Evolutionary conservation across 2,888 invertebrate species (phyloP).

Genomic region (Mesorhabditis spiculigera): DNA sequence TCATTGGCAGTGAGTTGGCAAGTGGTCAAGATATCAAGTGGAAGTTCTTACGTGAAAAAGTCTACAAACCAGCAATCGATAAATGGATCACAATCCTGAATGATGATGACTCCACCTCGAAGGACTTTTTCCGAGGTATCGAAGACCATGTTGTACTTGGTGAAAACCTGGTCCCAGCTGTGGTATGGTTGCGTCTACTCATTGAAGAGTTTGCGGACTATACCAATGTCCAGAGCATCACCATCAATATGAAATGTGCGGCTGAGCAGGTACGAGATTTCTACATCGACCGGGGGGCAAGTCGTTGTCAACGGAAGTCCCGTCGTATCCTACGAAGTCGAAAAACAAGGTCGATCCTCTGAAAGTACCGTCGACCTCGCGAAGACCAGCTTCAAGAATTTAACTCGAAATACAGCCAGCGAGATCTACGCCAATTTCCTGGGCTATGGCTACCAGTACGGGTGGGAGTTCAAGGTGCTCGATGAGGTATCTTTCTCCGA

Average conservation of each 20-base stretch:
- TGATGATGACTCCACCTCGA: neutral
- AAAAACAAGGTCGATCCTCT: neutral
- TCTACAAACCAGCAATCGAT: neutral
- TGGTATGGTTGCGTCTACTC: neutral
- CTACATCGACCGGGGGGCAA: slow-evolving; percentile 6
- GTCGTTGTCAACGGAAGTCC: slow-evolving; percentile 2
- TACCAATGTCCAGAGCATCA: slow-evolving; percentile 3
- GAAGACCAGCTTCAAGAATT: slow-evolving; percentile 6
- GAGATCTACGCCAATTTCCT: neutral
- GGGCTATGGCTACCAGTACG: neutral
- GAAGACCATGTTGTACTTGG: neutral
- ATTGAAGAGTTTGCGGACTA: neutral
- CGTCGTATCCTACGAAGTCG: neutral
- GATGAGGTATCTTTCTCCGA: slow-evolving; percentile 1
- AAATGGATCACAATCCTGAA: neutral
- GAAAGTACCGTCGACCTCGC: neutral
- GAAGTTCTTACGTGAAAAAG: neutral
- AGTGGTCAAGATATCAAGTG: neutral
- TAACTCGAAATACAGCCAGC: slow-evolving; percentile 1
- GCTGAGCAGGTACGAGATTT: neutral
- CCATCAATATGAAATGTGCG: neutral
- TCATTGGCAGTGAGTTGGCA: neutral
- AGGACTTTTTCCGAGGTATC: slow-evolving; percentile 3
- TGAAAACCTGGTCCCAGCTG: neutral
- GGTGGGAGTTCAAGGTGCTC: slow-evolving; percentile 2